These are phyloP conservation scores for Macheiramphus alcinus DNA, from an alignment of 2,113 vertebrate species.

Conservation along the genomic window DNA sequence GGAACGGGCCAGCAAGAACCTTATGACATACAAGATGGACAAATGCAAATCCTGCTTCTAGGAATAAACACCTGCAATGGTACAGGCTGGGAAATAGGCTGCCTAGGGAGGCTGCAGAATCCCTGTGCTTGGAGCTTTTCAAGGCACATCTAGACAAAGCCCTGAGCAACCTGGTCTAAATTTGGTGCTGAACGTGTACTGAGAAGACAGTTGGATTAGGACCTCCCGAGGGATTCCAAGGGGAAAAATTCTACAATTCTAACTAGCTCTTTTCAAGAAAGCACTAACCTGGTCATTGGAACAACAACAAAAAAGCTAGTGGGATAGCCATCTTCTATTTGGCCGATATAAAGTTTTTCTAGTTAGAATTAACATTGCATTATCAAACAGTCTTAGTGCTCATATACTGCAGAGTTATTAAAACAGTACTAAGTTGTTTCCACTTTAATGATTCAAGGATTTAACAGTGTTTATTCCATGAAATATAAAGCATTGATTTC, in stretches of 20 bases:
- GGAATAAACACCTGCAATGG: neutral
- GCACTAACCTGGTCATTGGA: neutral
- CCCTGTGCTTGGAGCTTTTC: neutral
- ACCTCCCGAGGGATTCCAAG: neutral
- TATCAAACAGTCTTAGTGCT: neutral
- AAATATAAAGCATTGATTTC: neutral
- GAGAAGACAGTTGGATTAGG: neutral
- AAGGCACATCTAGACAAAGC: neutral
- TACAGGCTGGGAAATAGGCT: neutral
- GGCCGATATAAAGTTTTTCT: neutral
- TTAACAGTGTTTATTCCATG: neutral
- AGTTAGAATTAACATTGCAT: neutral
- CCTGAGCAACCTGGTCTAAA: neutral
- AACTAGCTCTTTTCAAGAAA: neutral
- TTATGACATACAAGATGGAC: neutral
- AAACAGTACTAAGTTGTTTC: neutral
- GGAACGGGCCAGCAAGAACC: neutral
- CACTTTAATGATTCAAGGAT: neutral
- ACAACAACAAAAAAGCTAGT: neutral
- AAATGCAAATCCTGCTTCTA: neutral
- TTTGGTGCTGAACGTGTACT: neutral
- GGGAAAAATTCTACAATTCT: neutral
- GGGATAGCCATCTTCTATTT: neutral
- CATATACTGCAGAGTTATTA: neutral
- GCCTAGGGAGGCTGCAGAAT: neutral